These are phyloP conservation scores for Stictocephala bisonia DNA, from an alignment of 2,888 invertebrate species.

Conservation along the genomic window DNA sequence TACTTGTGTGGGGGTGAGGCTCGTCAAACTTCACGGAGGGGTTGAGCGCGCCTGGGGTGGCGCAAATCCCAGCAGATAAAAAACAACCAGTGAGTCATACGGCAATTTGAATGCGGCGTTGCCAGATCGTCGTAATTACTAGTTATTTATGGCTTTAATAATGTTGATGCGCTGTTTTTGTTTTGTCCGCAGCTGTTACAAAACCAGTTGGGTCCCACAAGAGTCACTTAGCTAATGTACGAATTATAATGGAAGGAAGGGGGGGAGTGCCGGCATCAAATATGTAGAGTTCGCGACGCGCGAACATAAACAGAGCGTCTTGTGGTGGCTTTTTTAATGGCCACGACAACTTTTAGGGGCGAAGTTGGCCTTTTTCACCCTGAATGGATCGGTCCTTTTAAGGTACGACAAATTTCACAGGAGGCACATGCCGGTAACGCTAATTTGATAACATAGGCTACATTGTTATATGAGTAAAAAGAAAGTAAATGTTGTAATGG, in stretches of 20 bases:
- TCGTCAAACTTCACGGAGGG: conserved; percentile 46
- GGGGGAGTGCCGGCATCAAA: conserved; percentile 29
- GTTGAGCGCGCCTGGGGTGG: conserved; percentile 44
- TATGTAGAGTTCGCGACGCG: conserved; percentile 5
- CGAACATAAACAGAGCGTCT: neutral
- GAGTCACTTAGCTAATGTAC: conserved; percentile 38
- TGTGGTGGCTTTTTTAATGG: neutral
- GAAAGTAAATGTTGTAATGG: no score
- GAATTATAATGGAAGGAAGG: no score
- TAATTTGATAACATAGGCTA: no score
- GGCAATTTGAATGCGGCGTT: conserved; percentile 40
- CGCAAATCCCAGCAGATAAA: conserved; percentile 49
- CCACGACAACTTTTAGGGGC: neutral
- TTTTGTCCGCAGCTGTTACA: conserved; percentile 39
- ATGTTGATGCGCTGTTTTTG: conserved; percentile 37
- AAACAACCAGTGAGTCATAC: conserved; percentile 41
- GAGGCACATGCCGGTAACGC: no score
- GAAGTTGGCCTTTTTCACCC: no score
- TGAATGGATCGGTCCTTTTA: no score
- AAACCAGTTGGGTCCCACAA: conserved; percentile 25
- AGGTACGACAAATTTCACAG: no score
- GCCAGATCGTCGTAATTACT: conserved; percentile 35
- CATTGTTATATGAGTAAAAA: no score
- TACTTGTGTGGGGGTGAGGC: conserved; percentile 29
- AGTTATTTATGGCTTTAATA: conserved; percentile 41